phyloP scores from a whole-genome alignment of 2,113 vertebrate genomes.

The Chloropsis cyanopogon region DNA sequence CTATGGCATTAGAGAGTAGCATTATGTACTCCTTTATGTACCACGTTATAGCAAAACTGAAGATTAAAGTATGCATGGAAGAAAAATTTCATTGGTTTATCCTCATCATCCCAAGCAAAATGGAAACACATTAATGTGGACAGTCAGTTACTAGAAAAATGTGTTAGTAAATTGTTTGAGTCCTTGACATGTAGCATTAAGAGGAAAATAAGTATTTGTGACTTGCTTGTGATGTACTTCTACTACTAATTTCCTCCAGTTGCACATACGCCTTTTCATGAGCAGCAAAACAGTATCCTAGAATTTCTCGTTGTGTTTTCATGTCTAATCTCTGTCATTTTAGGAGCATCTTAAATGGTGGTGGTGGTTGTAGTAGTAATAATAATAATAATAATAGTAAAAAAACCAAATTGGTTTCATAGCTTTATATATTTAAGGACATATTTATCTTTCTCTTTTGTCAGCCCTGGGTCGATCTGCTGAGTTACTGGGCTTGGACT shows the following conservation, averaged over 20 bases:
- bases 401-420: neutral
- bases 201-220: neutral
- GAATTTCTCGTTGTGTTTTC: neutral
- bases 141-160: neutral
- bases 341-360: neutral
- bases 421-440: neutral
- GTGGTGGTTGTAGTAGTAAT: neutral
- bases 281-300: neutral
- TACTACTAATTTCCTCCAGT: neutral
- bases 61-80: neutral
- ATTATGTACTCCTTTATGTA: neutral
- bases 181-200: neutral
- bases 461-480: conserved; percentile 85
- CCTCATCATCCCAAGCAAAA: neutral
- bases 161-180: neutral
- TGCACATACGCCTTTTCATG: neutral
- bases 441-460: neutral
- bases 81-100: neutral
- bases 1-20: neutral
- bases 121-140: neutral
- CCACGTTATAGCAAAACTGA: neutral
- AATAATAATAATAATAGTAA: neutral
- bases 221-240: neutral
- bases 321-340: neutral
- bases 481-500: conserved; percentile 91